Conservation (phyloP, 2,888 invertebrate species). For the Girardia tigrina region DNA sequence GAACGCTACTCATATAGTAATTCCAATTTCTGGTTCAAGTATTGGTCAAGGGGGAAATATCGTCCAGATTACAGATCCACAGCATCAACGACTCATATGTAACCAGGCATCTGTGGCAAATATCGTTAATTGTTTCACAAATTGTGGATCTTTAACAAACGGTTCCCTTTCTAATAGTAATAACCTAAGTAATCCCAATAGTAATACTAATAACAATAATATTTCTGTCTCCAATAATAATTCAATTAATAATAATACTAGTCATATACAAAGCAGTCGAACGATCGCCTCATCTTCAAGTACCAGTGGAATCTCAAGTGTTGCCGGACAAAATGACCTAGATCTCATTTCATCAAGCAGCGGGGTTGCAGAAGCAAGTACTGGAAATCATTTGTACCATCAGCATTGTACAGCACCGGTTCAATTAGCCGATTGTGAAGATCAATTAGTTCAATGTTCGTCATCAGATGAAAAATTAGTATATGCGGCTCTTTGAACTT, state of each 20-base stretch:
- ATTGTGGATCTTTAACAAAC: not conserved
- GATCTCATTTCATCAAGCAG: conserved; percentile 20
- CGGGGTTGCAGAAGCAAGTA: not conserved
- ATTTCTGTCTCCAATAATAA: conserved; percentile 16
- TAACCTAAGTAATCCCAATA: not conserved
- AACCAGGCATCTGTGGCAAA: not conserved
- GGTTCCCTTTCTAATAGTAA: not conserved
- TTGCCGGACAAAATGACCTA: conserved; percentile 10
- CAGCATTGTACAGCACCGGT: conserved; percentile 13
- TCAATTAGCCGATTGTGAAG: conserved; percentile 7
- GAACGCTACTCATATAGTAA: not conserved
- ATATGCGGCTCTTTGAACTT: conserved; percentile 4
- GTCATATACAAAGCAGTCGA: not conserved
- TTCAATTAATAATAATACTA: not conserved
- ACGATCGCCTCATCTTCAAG: conserved; percentile 5
- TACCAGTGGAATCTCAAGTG: conserved; percentile 23
- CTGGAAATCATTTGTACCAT: conserved; percentile 6
- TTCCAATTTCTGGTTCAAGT: conserved; percentile 6
- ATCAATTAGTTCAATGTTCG: conserved; percentile 19
- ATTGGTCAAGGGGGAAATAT: not conserved
- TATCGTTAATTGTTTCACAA: conserved; percentile 2
- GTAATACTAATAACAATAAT: not conserved
- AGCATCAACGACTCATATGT: conserved; percentile 1
- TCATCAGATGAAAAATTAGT: conserved; percentile 19
- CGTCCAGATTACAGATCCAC: conserved; percentile 1